These are phyloP conservation scores for Acanthosoma haemorrhoidale DNA, from an alignment of 2,888 invertebrate species.

Conservation along the genomic window DNA sequence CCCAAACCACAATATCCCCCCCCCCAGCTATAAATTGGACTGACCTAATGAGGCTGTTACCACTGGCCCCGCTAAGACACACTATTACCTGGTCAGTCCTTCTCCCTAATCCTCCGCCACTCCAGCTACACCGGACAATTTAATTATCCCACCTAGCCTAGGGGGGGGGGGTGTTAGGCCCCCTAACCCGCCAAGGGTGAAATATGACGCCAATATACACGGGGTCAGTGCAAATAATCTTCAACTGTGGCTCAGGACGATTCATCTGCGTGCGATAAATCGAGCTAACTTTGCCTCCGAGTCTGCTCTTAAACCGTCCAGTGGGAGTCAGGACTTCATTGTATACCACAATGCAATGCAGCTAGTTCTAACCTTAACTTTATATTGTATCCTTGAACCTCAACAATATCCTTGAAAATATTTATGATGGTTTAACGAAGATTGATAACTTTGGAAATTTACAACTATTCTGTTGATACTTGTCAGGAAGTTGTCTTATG, in stretches of 20 bases:
- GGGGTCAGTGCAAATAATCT: neutral
- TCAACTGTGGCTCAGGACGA: neutral
- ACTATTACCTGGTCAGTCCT: neutral
- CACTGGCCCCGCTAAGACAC: neutral
- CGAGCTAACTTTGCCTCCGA: too few relatives aligned
- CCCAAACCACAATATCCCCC: conserved; percentile 14
- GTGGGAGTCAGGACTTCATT: too few relatives aligned
- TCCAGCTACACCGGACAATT: neutral
- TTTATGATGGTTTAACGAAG: too few relatives aligned
- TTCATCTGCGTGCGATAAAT: neutral
- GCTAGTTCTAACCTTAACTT: too few relatives aligned
- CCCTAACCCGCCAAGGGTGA: neutral
- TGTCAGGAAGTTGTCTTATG: too few relatives aligned
- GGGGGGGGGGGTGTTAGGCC: neutral
- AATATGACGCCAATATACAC: conserved; percentile 24
- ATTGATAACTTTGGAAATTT: too few relatives aligned
- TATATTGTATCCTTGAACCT: too few relatives aligned
- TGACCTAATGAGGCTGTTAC: conserved; percentile 9
- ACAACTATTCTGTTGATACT: too few relatives aligned
- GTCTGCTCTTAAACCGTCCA: too few relatives aligned
- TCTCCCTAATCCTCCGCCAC: conserved; percentile 7
- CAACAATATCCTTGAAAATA: too few relatives aligned
- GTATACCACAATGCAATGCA: too few relatives aligned
- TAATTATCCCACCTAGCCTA: neutral
- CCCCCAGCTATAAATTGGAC: conserved; percentile 21